Evolutionary conservation across 1,140 invertebrate species (phyloP), one percentile per base, ranked within the genome.

Genomic region (Paracyclopina nana): DNA sequence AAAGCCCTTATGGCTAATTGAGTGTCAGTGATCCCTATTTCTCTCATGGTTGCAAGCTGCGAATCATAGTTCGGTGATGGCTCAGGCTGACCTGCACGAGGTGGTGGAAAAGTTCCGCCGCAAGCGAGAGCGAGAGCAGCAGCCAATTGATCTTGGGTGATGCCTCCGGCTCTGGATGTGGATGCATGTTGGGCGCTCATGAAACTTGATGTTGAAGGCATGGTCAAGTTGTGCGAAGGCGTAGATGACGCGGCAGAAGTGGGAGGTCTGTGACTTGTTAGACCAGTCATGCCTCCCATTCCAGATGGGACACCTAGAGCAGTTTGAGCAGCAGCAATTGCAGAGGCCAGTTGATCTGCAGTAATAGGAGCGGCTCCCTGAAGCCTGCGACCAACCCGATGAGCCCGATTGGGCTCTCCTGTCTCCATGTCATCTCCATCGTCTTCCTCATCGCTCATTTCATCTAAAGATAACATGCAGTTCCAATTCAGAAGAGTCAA

Each of bases 11-110:
- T 55, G n/a, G 65, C 65, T 14, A 67, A 52, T 38, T 60, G 59
- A 48, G 68, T 66, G 57, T 70, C 66, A 41, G 58, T 61, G 16
- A 70, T 69, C 22, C 68, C 68, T 61, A 70, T 63, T 31, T 70
- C 66, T 42, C 64, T 54, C 55, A 70, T 60, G 53, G 69, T 68
- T 29, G 61, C 59, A 4, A 70, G 55, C 28, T 57, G 52, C 11
- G 44, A 25, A 11, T 18, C 14, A 30, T 46, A 55, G 27, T 50
- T 50, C 42, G 25, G 20, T 28, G 11, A 31, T 26, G 14, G 42
- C 6, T n/a, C 38, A 42, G 12, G 26, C 16, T 2, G 20, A 30
- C 14, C 12, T 11, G 16, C 16, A 2, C 11, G 46, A 4, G 6
- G 11, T 16, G 34, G n/a, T 18, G 20, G 18, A 8, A 29, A 20